Base-by-base conservation (phyloP, 1,140 invertebrate species). In the Neodiprion fabricii region DNA sequence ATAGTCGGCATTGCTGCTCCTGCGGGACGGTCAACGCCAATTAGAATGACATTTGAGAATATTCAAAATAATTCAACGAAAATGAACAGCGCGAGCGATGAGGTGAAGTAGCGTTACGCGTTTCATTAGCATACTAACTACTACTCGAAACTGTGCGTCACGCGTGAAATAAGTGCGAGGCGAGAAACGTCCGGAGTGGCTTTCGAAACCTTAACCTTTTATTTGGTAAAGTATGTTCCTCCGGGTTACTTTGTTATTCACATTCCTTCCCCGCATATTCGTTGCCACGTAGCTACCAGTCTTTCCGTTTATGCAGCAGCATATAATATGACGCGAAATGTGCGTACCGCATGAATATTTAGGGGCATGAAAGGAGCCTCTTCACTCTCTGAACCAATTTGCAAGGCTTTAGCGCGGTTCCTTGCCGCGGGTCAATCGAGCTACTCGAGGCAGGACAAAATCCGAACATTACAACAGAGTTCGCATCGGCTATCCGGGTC, bases 61-160 rank as follows among this genome's bases (percentile, higher is more conserved):
- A 84, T 86, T 85, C 82, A 74, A 84, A 84, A 85, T 84, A 86
- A 86, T 85, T 85, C 82, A 84, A 75, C 74, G 10, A 14, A 53
- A 53, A 53, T 53, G 50, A 53, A 53, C 10, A 53, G 72, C 80
- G 76, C 79, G 75, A 76, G 66, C 70, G 71, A 75, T 73, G 77
- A 77, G 74, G 74, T 73, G 76, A 70, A 77, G 75, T 72, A 76
- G 74, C 77, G 69, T 77, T 79, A 77, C 79, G 81, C 77, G 10
- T 73, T 81, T 81, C 82, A 87, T 87, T 87, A 87, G 85, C 85
- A 87, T 87, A 85, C 86, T 86, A 86, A 87, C 85, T 83, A 85
- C 83, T 81, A 78, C 67, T 78, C 81, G 76, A 79, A 80, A 83
- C 82, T 84, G 84, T 75, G 79, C 79, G 81, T 81, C 80, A 85